Conservation (phyloP, 2,888 invertebrate genomes). For the Xestia rhomboidea region DNA sequence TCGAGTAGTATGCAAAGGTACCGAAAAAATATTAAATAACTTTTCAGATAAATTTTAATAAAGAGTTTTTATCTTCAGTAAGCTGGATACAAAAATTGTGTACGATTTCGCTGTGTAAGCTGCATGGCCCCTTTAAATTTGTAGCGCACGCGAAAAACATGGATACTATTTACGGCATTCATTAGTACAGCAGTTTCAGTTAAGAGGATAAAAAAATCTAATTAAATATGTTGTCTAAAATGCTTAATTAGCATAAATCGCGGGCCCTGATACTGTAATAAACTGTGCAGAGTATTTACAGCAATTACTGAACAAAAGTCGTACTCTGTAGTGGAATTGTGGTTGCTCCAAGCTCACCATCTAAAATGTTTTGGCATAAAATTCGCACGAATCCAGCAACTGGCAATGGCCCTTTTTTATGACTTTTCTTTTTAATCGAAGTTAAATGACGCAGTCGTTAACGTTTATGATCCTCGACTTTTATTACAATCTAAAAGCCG, state of each 20-base stretch:
- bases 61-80: conserved; percentile 16
- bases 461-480: conserved; percentile 65
- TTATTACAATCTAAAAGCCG: conserved; percentile 65
- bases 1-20: background rate
- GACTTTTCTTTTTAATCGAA: conserved; percentile 70
- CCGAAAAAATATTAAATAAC: background rate
- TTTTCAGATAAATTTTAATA: background rate
- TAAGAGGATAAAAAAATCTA: conserved; percentile 48
- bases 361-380: conserved; percentile 63
- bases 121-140: conserved; percentile 35
- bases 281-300: conserved; percentile 21
- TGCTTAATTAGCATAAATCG: conserved; percentile 51
- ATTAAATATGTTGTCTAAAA: conserved; percentile 45
- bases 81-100: conserved; percentile 8
- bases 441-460: conserved; percentile 70
- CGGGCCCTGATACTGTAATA: conserved; percentile 30
- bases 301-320: conserved; percentile 48
- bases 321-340: conserved; percentile 35
- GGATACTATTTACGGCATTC: conserved; percentile 47
- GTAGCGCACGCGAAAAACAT: conserved; percentile 32
- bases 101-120: conserved; percentile 36
- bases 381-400: conserved; percentile 60
- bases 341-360: conserved; percentile 41
- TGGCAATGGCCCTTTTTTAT: conserved; percentile 64
- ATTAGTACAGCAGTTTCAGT: conserved; percentile 40